Evolutionary conservation across 2,113 vertebrate species (phyloP).

Genomic region (Anoplopoma fimbria): DNA sequence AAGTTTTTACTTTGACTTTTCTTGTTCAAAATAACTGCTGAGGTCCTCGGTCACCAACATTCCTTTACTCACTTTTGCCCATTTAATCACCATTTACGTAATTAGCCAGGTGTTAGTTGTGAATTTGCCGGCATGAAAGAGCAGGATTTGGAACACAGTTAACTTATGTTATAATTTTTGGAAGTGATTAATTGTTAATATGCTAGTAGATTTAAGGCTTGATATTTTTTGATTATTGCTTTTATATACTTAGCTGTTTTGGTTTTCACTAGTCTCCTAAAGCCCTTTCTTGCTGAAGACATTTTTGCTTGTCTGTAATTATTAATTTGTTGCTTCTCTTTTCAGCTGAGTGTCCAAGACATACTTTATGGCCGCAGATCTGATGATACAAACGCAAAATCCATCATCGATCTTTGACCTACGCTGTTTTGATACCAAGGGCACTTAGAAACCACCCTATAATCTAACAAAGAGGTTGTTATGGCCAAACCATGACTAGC

Average conservation of each 20-base stretch:
- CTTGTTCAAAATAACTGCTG: background rate
- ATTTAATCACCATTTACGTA: background rate
- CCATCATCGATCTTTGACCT: no score
- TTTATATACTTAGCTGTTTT: background rate
- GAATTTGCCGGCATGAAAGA: background rate
- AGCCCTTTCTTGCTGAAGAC: background rate
- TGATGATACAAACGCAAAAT: no score
- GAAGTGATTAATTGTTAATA: background rate
- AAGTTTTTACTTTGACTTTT: slow-evolving; percentile 2
- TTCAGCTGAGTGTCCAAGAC: no score
- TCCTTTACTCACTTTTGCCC: background rate
- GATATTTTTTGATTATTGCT: background rate
- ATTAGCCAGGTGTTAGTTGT: background rate
- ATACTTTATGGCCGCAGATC: no score
- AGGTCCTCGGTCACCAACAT: background rate
- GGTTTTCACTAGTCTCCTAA: background rate
- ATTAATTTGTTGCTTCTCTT: no score
- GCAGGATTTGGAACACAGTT: background rate
- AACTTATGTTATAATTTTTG: background rate
- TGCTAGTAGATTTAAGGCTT: background rate
- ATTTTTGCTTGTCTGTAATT: background rate
- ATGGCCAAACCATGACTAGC: no score
- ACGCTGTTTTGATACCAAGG: no score
- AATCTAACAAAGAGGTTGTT: no score
- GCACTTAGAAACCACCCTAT: no score